Base-by-base conservation (phyloP, 2,888 invertebrate species). In the Polyommatus iphigenia region DNA sequence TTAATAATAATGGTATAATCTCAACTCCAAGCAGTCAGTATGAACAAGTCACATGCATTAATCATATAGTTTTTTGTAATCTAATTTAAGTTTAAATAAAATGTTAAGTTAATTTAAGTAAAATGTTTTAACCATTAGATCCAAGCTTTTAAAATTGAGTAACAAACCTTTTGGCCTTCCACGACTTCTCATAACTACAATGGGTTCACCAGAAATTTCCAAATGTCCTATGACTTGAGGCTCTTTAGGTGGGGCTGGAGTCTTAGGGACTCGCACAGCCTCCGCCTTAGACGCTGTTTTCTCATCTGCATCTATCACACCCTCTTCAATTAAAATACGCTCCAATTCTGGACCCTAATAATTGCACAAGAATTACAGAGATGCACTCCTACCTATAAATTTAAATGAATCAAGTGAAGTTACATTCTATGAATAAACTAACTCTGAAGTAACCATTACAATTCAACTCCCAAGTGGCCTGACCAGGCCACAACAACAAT, bases 311-410 rank as follows among this genome's bases (percentile, higher is more conserved):
- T 96, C 96, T 41, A 95, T 95, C 15, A 97, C 95, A 0, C 96
- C 97, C 88, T 96, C 96, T 84, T 96, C 96, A 83, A 95, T 95
- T 82, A 97, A 96, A 82, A 97, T 96, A 81, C 96, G 94, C 83
- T 97, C 97, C 76, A 97, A 89, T 88, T 97, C 97, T 87, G 96
- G 96, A 5, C 97, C 97, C 95, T 96, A 50, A 54, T 8, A 50
- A 50, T 15, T 7, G 46, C 24, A 46, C 41, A 24, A 24, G 24
- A 62, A 24, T 54, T 18, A 54, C 18, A 54, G 15, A 54, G 50
- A 10, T 3, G 54, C 54, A 54, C 50, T 50, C 13, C 50, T 50
- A 50, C 50, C 3, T 50, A 50, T 36, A 36, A 36, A 36, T 36
- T 7, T 36, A 7, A 36, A 36, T 36, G 8, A 36, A 36, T 7